These are phyloP conservation scores for Agrochola lota DNA, from an alignment of 2,888 invertebrate genomes.

Conservation along the genomic window DNA sequence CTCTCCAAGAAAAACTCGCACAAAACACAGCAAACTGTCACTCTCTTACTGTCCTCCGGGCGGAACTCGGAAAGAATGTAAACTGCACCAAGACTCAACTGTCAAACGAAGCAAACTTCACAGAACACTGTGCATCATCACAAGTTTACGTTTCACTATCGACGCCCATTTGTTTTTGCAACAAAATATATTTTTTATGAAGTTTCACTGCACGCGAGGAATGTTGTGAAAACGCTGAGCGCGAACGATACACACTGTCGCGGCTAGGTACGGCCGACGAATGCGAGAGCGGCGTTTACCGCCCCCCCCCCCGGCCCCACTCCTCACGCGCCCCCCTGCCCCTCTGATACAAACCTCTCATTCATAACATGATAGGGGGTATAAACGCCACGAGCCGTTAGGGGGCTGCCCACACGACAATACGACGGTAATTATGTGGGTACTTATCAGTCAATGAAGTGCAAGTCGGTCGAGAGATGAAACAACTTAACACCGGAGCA, in stretches of 20 bases:
- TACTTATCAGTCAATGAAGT: slow-evolving; percentile 71
- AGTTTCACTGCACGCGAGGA: slow-evolving; percentile 87
- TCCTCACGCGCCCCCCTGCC: slow-evolving; percentile 54
- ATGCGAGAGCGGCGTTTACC: slow-evolving; percentile 75
- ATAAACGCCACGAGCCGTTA: slow-evolving; percentile 73
- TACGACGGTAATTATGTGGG: slow-evolving; percentile 76
- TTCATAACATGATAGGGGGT: slow-evolving; percentile 87
- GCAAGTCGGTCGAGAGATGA: slow-evolving; percentile 63
- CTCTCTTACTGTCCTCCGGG: slow-evolving; percentile 78
- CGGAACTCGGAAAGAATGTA: slow-evolving; percentile 78
- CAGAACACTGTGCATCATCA: slow-evolving; percentile 84
- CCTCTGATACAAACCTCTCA: slow-evolving; percentile 77
- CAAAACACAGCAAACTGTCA: slow-evolving; percentile 85
- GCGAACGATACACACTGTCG: slow-evolving; percentile 70
- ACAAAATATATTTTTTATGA: slow-evolving; percentile 79
- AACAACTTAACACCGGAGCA: slow-evolving; percentile 56
- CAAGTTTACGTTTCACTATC: slow-evolving; percentile 87
- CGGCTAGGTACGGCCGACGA: slow-evolving; percentile 84
- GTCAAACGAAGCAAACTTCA: slow-evolving; percentile 71
- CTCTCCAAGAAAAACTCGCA: slow-evolving; percentile 80
- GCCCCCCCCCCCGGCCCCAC: slow-evolving; percentile 71
- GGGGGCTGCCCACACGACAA: slow-evolving; percentile 78
- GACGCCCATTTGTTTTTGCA: slow-evolving; percentile 86
- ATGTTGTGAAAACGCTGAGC: slow-evolving; percentile 70
- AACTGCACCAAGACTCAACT: slow-evolving; percentile 75